phyloP scores from a whole-genome alignment of 1,140 invertebrate genomes.

The Goniozus legneri region DNA sequence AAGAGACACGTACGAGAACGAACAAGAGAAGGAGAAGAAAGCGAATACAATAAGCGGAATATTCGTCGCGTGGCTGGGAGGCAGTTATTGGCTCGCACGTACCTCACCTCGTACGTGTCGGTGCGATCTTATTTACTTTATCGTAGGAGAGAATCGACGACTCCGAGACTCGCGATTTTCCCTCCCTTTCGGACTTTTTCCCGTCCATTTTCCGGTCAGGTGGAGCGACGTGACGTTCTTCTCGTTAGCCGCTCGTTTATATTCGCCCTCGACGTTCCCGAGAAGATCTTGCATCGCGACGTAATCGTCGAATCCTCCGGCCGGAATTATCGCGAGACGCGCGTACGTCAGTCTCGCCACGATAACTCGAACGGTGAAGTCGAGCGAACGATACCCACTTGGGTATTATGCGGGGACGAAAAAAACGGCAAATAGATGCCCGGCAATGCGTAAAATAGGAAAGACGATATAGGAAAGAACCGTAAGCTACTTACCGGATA shows the following conservation, averaged over 20 bases:
- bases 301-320: too few species aligned
- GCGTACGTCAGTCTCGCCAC: too few species aligned
- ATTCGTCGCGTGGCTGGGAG: constrained; percentile 1
- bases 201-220: not conserved
- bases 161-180: not conserved
- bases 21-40: not conserved
- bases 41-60: not conserved
- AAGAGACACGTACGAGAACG: not conserved
- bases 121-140: constrained; percentile 21
- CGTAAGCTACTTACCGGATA: too few species aligned
- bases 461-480: too few species aligned
- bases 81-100: constrained; percentile 17
- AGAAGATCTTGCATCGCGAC: too few species aligned
- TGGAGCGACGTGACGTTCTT: not conserved
- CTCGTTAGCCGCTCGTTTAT: not conserved
- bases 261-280: too few species aligned
- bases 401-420: too few species aligned
- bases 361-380: too few species aligned
- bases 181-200: not conserved
- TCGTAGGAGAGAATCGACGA: constrained; percentile 12
- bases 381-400: too few species aligned
- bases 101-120: constrained; percentile 14
- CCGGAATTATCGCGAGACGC: too few species aligned
- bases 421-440: too few species aligned
- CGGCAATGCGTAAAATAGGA: too few species aligned